phyloP scores from a whole-genome alignment of 2,797 vertebrate species.

The Liasis olivaceus region DNA sequence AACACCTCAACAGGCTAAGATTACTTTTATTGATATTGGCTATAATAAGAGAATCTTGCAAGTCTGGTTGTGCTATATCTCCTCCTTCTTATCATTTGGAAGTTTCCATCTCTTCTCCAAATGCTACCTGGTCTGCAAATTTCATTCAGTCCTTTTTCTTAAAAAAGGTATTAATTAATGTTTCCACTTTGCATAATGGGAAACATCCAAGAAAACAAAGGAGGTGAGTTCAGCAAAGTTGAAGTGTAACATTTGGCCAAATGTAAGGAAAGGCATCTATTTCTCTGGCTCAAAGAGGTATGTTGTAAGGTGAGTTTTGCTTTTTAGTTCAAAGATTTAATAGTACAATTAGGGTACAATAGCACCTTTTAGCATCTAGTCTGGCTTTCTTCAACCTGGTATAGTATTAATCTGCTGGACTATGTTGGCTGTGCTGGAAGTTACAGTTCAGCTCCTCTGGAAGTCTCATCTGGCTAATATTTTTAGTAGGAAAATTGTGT shows the following conservation, averaged over 20 bases:
- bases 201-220: background rate
- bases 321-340: no score
- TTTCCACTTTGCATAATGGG: background rate
- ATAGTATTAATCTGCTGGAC: no score
- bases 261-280: background rate
- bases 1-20: no score
- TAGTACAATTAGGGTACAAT: no score
- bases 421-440: no score
- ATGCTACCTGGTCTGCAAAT: background rate
- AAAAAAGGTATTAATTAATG: background rate
- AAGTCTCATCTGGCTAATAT: background rate
- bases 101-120: background rate
- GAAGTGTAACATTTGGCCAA: background rate
- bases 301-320: background rate
- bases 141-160: background rate
- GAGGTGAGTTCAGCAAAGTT: no score
- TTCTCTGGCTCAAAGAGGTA: background rate
- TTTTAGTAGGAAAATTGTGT: background rate
- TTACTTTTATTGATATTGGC: no score
- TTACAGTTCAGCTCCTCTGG: no score
- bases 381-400: no score
- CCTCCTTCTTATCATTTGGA: background rate
- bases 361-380: no score
- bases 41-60: no score
- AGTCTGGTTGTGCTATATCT: no score